These are phyloP conservation scores for Coptotermes formosanus DNA, from an alignment of 1,140 invertebrate genomes.

Conservation along the genomic window DNA sequence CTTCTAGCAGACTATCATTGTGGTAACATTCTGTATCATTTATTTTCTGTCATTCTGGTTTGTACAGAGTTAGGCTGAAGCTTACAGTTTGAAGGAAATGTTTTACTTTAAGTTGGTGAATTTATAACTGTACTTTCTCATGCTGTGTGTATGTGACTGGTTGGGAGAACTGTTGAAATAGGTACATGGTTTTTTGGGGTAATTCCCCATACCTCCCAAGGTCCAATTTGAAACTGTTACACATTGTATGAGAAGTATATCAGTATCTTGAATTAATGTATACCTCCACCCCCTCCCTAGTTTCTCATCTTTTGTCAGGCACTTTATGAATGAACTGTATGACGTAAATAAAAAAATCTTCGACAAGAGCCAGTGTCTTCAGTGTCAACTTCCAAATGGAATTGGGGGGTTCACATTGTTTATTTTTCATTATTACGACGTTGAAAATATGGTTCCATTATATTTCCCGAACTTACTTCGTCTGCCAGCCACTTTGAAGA, in stretches of 20 bases:
- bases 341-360: background rate
- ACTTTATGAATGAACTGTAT: background rate
- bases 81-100: background rate
- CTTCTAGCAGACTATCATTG: background rate
- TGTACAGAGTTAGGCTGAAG: background rate
- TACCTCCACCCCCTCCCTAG: background rate
- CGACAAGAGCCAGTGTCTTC: background rate
- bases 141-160: background rate
- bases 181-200: background rate
- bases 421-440: too few relatives aligned
- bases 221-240: background rate
- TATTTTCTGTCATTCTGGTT: background rate
- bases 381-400: too few relatives aligned
- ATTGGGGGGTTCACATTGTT: too few relatives aligned
- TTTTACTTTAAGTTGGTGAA: conserved; percentile 6
- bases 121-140: background rate
- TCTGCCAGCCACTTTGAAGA: too few relatives aligned
- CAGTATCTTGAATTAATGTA: background rate
- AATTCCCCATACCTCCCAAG: background rate
- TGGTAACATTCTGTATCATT: background rate
- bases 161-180: background rate
- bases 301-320: background rate
- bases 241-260: background rate
- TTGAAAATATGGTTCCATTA: too few relatives aligned
- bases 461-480: too few relatives aligned